These are phyloP conservation scores for Meleagris gallopavo DNA, from an alignment of 2,113 vertebrate genomes.

Conservation along the genomic window DNA sequence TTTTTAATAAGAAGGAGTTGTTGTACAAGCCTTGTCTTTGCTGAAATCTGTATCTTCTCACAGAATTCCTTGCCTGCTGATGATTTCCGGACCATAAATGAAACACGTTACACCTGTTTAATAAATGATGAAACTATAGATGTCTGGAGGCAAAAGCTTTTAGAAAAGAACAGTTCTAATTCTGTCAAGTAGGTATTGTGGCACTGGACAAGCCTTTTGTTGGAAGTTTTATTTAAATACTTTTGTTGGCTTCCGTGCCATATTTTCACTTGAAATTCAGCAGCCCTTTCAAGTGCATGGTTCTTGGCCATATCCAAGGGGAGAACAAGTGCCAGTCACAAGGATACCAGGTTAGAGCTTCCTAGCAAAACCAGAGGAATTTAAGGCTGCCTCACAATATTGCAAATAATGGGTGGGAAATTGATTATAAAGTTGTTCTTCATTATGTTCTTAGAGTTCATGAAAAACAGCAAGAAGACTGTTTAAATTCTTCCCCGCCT, in stretches of 20 bases:
- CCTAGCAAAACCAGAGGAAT: background rate
- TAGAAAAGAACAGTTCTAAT: conserved; percentile 87
- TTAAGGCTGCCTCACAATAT: background rate
- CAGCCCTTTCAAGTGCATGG: conserved; percentile 41
- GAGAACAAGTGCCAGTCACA: conserved; percentile 19
- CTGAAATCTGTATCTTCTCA: conserved; percentile 69
- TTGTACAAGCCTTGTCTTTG: conserved; percentile 54
- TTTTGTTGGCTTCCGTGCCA: conserved; percentile 46
- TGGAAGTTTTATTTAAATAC: conserved; percentile 24
- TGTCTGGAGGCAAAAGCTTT: conserved; percentile 90
- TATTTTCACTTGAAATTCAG: conserved; percentile 40
- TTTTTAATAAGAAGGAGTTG: conserved; percentile 1
- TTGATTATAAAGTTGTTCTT: background rate
- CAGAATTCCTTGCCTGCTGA: conserved; percentile 86
- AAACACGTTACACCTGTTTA: conserved; percentile 86
- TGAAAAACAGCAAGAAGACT: background rate
- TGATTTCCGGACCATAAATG: conserved; percentile 91
- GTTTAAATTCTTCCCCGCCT: background rate
- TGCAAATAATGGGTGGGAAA: conserved; percentile 34
- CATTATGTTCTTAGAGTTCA: background rate
- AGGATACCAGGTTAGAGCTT: conserved; percentile 28
- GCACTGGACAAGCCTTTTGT: conserved; percentile 54
- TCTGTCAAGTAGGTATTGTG: conserved; percentile 88
- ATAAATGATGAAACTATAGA: conserved; percentile 93
- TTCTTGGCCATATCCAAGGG: background rate